Base-by-base conservation (phyloP, 2,113 vertebrate species). In the Austrofundulus limnaeus region DNA sequence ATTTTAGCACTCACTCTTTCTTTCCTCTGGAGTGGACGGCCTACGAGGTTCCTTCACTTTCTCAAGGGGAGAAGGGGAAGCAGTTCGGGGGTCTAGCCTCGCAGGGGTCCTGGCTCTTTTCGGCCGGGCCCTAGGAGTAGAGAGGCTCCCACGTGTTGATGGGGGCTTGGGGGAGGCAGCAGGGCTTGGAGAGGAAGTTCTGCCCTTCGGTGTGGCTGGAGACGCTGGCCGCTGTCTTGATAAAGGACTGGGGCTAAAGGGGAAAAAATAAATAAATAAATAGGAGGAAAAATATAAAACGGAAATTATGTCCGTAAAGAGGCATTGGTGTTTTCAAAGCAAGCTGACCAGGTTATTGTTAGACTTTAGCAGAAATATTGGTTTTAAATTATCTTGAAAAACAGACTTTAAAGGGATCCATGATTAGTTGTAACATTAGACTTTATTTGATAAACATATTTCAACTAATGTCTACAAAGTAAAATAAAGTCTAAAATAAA, bases 181-280 rank as follows among this genome's bases (percentile, higher is more conserved):
- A 7, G 86, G 93, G 74, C 92, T 94, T 14, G 94, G 94, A 6
- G 94, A 95, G 0, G 94, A 87, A 0, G 92, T 88, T 57, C 93
- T 91, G 23, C 87, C 92, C 54, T 90, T 95, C 13, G 91, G 87
- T 1, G 88, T 84, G 46, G 92, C 91, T 1, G 96, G 94, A 19
- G 95, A 96, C 0, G 91, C 89, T 0, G 94, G 91, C 50, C 92
- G 92, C 52, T 91, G 92, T 88, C 94, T 95, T 16, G 91, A 90
- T 50, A 94, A 83, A 0, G 94, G 92, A 88, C 94, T 96, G 49
- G 89, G 87, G 72, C 88, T 92, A 53, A 21, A 28, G 25, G n/a
- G 58, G 20, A 28, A 11, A n/a, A 62, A 24, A 47, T n/a, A 65
- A 7, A 47, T 0, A 45, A 8, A n/a, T n/a, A n/a, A n/a, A n/a